A percentile compares a stretch with the other conserved stretches of the same genome.
Conservation (phyloP, 2,113 vertebrate genomes). For the Ammodytes dubius region DNA sequence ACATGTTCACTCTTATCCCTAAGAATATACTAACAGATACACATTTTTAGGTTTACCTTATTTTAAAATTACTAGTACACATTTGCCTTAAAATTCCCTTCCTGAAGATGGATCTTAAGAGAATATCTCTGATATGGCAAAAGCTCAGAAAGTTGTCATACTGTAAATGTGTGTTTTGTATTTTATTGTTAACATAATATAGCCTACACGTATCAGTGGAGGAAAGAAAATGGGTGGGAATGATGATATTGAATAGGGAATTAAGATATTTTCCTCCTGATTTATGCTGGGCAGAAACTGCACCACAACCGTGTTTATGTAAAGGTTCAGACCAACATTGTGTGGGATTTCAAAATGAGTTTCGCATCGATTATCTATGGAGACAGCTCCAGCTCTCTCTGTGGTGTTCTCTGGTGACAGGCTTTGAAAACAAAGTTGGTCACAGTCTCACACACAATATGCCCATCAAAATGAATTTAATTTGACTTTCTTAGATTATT, state of each 20-base stretch:
- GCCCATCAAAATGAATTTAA: neutral
- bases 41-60: conserved; percentile 2
- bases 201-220: neutral
- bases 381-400: neutral
- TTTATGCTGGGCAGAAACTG: neutral
- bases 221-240: neutral
- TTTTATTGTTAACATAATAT: neutral
- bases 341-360: neutral
- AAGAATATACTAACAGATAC: neutral
- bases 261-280: neutral
- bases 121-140: neutral
- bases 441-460: neutral
- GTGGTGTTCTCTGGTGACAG: neutral
- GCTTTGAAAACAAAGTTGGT: neutral
- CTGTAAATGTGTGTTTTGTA: neutral
- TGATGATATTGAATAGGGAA: neutral
- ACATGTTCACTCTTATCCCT: neutral
- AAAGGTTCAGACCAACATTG: neutral
- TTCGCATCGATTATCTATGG: neutral
- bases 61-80: conserved; percentile 1
- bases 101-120: neutral
- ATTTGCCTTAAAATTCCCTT: neutral
- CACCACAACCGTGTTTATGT: neutral
- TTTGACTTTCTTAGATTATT: too few species aligned
- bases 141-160: neutral